Conservation (phyloP, 30 jellyfish, hydroid and myxozoan species). For the Pseudorhiza aurosa region DNA sequence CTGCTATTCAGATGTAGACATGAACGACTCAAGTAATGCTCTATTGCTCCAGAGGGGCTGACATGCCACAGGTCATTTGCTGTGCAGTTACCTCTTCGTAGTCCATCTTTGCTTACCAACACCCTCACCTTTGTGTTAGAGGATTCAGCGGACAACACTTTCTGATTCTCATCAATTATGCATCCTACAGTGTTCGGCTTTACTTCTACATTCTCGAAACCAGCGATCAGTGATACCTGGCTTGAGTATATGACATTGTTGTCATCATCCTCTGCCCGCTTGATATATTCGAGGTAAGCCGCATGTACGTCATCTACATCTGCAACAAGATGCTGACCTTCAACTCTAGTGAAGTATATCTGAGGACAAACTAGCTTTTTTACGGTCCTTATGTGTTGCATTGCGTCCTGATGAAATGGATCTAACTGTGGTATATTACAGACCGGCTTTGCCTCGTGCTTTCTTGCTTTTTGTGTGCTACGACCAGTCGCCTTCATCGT, state of each 20-base stretch:
- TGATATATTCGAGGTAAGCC: constrained; percentile 54
- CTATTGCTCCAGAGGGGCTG: constrained; percentile 4
- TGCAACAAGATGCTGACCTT: constrained; percentile 14
- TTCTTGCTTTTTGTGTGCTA: background rate
- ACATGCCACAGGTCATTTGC: constrained; percentile 5
- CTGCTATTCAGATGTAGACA: background rate
- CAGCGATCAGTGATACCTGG: background rate
- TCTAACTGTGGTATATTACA: constrained; percentile 65
- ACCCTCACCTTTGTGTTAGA: background rate
- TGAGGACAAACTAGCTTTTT: constrained; percentile 15
- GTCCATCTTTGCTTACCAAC: background rate
- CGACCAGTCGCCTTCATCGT: too few species aligned
- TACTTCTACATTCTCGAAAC: background rate
- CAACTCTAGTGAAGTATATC: constrained; percentile 37
- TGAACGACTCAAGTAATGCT: background rate
- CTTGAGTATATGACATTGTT: constrained; percentile 8
- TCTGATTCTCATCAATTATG: background rate
- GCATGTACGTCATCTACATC: constrained; percentile 22
- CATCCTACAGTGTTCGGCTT: constrained; percentile 30
- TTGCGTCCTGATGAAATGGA: constrained; percentile 59
- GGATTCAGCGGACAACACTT: background rate
- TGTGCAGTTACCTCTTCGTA: background rate
- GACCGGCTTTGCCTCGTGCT: background rate
- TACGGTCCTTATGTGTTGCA: constrained; percentile 23
- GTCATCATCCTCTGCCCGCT: constrained; percentile 57